These are phyloP conservation scores for Meriones unguiculatus DNA, from an alignment of 2,113 vertebrate genomes.

Conservation along the genomic window DNA sequence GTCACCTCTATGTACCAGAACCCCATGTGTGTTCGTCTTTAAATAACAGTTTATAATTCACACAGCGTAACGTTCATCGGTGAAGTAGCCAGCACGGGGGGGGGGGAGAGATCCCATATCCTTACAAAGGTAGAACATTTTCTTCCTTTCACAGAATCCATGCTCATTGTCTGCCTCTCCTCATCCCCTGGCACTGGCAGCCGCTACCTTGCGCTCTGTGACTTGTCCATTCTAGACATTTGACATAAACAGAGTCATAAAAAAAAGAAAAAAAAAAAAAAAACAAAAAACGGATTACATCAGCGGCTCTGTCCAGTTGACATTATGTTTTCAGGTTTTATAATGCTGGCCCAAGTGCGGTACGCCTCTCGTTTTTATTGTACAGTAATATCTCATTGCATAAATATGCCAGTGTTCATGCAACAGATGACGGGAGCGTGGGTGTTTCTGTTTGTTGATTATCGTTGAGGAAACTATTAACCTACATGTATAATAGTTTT, in stretches of 20 bases:
- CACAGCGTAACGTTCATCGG: background rate
- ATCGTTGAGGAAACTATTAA: background rate
- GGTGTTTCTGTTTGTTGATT: background rate
- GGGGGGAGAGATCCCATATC: background rate
- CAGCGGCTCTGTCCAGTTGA: constrained; percentile 6
- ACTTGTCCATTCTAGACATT: constrained; percentile 36
- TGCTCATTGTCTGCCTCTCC: background rate
- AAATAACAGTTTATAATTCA: constrained; percentile 51
- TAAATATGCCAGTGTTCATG: background rate
- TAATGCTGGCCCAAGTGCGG: background rate
- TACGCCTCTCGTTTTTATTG: background rate
- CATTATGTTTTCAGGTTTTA: constrained; percentile 28
- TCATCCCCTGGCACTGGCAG: background rate
- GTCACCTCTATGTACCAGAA: constrained; percentile 45
- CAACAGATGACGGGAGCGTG: background rate
- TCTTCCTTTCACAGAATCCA: background rate
- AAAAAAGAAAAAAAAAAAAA: background rate
- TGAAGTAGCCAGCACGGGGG: background rate
- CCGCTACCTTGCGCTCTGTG: background rate
- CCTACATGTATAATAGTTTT: background rate
- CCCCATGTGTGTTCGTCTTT: background rate
- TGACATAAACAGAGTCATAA: background rate
- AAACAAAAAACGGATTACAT: background rate
- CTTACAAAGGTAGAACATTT: constrained; percentile 47
- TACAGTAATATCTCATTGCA: background rate